A percentile compares a stretch with the other conserved stretches of the same genome.
These are phyloP conservation scores for Smittia sp. DNA, from an alignment of 2,888 invertebrate species.

Conservation along the genomic window DNA sequence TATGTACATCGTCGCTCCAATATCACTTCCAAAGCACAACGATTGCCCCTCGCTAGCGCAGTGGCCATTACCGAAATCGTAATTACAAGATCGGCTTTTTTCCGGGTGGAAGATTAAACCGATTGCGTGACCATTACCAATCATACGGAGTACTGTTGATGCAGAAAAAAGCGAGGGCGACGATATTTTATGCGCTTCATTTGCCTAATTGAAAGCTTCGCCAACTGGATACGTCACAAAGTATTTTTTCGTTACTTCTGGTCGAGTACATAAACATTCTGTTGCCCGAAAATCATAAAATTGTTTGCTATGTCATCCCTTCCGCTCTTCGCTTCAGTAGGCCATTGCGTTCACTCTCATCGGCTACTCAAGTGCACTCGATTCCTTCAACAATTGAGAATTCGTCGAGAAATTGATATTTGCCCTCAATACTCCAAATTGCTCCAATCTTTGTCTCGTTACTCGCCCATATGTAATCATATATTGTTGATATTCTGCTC, in stretches of 20 bases:
- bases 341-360: no score
- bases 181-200: neutral
- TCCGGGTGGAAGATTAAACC: neutral
- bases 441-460: no score
- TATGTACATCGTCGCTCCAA: neutral
- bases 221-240: no score
- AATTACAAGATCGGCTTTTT: conserved; percentile 14
- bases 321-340: neutral
- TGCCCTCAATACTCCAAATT: no score
- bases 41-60: neutral
- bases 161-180: neutral
- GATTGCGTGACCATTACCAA: conserved; percentile 9
- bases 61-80: neutral
- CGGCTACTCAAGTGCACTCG: no score
- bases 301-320: neutral
- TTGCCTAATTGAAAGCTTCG: neutral
- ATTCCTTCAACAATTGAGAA: no score
- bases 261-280: no score
- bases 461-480: no score
- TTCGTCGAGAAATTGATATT: no score
- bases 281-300: neutral
- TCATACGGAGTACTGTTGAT: neutral
- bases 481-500: no score
- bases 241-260: no score
- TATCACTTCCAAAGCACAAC: neutral